Evolutionary conservation across 2,113 vertebrate species (phyloP).

Genomic region (Coregonus clupeaformis): DNA sequence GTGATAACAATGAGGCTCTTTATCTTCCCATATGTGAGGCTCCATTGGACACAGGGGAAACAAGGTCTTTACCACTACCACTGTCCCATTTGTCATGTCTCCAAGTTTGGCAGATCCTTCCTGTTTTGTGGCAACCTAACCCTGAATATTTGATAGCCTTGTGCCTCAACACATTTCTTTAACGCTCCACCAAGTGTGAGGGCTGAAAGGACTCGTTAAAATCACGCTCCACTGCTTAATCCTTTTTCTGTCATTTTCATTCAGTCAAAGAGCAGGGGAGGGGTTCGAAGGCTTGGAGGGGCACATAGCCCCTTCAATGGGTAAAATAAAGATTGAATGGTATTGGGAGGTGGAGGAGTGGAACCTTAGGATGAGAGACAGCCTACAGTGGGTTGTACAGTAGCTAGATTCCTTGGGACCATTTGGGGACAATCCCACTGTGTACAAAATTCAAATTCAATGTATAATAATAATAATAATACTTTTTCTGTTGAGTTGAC

Average conservation of each 20-base stretch:
- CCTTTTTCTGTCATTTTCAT: conserved; percentile 50
- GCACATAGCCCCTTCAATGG: background rate
- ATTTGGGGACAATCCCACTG: too few relatives aligned
- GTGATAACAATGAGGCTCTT: background rate
- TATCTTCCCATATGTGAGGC: background rate
- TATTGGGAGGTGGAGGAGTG: background rate
- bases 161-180: conserved; percentile 30
- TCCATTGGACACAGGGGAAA: background rate
- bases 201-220: conserved; percentile 60
- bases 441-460: background rate
- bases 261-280: conserved; percentile 16
- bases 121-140: conserved; percentile 9
- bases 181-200: conserved; percentile 40
- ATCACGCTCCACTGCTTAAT: conserved; percentile 63
- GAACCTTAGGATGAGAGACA: too few relatives aligned
- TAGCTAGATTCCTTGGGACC: too few relatives aligned
- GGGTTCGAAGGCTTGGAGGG: background rate
- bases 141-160: conserved; percentile 6
- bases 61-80: conserved; percentile 9
- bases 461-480: too few relatives aligned
- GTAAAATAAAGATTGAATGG: background rate
- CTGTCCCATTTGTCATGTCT: conserved; percentile 1
- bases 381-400: too few relatives aligned
- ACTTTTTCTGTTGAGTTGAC: background rate
- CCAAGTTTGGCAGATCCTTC: conserved; percentile 16